These are phyloP conservation scores for Anthonomus grandis DNA, from an alignment of 1,140 invertebrate species.

Conservation along the genomic window DNA sequence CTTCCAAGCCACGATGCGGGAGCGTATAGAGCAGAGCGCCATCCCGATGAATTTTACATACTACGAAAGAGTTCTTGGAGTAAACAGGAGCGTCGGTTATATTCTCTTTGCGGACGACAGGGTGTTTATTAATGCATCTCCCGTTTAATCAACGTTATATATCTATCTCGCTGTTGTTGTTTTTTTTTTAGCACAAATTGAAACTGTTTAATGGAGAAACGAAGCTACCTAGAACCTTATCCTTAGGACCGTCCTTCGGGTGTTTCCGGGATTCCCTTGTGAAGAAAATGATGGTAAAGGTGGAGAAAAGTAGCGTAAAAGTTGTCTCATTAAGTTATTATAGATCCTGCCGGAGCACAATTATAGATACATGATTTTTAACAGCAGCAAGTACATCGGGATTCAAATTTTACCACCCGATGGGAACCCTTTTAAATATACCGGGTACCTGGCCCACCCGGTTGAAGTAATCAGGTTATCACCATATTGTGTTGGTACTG, in stretches of 20 bases:
- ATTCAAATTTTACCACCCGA: constrained; percentile 64
- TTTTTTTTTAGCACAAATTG: constrained; percentile 59
- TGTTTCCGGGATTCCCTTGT: constrained; percentile 51
- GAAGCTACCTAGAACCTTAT: constrained; percentile 59
- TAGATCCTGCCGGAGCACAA: constrained; percentile 42
- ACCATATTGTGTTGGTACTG: constrained; percentile 1
- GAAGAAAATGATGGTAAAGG: constrained; percentile 53
- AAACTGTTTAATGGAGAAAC: constrained; percentile 62
- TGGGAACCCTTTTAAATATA: constrained; percentile 70
- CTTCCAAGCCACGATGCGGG: constrained; percentile 31
- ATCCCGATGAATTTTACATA: constrained; percentile 56
- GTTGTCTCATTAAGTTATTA: no score
- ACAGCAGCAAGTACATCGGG: constrained; percentile 63
- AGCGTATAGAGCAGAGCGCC: constrained; percentile 61
- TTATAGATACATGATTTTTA: constrained; percentile 58
- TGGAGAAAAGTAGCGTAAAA: no score
- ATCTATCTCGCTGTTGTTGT: background rate
- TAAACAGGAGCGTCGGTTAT: constrained; percentile 24
- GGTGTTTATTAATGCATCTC: constrained; percentile 7
- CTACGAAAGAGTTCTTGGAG: constrained; percentile 33
- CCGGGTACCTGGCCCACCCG: constrained; percentile 65
- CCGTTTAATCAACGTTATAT: no score
- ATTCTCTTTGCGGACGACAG: constrained; percentile 35
- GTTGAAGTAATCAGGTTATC: constrained; percentile 51
- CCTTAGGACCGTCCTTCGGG: constrained; percentile 64